Base-by-base conservation (phyloP, 2,888 invertebrate genomes). In the Nematopogon swammerdamellus region DNA sequence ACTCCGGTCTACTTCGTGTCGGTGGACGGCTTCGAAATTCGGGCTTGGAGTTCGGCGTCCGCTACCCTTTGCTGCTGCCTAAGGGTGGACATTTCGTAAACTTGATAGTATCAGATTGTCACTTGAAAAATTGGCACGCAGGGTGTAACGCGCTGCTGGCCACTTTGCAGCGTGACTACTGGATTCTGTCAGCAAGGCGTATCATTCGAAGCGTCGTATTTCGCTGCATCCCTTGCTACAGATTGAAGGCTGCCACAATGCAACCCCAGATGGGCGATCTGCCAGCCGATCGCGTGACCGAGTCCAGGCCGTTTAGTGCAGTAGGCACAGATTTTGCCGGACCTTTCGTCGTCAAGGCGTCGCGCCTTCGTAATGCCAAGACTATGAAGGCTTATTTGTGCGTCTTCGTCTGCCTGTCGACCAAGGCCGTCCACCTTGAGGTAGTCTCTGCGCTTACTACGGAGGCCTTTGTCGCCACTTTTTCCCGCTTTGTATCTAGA, bases 271-370 rank as follows among this genome's bases (percentile, higher is more conserved):
- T 45, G 45, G 45, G 36, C n/a, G 45, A 45, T 19, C 16, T 45
- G 17, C 45, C 45, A 18, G 19, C 36, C 4, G 20, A 45, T 14
- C 45, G 45, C 25, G 16, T 48, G 18, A 19, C 17, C 18, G 10
- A 44, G 36, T 36, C 45, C 16, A 16, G 29, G 16, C 49, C 45
- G 11, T 49, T 42, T 36, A 14, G 3, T 2, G 16, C 36, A 2
- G 49, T 45, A 18, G 30, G 45, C 17, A 49, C 43, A 5, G 46
- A 46, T 16, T 25, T 46, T 36, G 46, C 49, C 3, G 46, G 46
- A 3, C 42, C 46, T 2, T 46, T 49, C 10, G 3, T 49, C 2
- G 42, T 49, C 19, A 49, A 42, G n/a, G 29, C 14, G 10, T 20
- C 17, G n/a, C 18, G 29, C n/a, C 17, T 16, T 20, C 45, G n/a